These are phyloP conservation scores for Hyles vespertilio DNA, from an alignment of 1,140 invertebrate genomes.

Conservation along the genomic window DNA sequence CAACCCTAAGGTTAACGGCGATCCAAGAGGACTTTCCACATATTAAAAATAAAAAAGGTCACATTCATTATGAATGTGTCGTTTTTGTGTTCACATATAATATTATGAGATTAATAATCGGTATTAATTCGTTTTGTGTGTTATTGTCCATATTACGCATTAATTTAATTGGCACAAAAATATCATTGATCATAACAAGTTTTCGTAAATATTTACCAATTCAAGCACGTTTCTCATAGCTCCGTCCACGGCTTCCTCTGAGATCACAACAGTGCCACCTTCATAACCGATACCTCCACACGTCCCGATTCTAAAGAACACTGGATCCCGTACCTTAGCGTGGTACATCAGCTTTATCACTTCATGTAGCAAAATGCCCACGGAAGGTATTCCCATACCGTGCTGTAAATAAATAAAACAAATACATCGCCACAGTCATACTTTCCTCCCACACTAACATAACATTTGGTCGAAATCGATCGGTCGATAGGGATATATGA, in stretches of 20 bases:
- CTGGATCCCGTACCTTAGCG: slow-evolving; percentile 89
- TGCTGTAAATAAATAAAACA: slow-evolving; percentile 74
- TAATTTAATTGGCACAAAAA: no score
- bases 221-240: slow-evolving; percentile 83
- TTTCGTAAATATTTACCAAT: slow-evolving; percentile 54
- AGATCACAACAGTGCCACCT: slow-evolving; percentile 91
- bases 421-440: not conserved
- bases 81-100: no score
- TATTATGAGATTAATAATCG: no score
- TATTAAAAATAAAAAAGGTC: no score
- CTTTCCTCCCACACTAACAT: no score
- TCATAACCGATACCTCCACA: slow-evolving; percentile 94
- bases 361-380: slow-evolving; percentile 94
- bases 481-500: no score
- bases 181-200: not conserved
- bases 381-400: slow-evolving; percentile 95
- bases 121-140: no score
- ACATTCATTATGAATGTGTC: no score
- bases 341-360: slow-evolving; percentile 96
- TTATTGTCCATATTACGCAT: no score
- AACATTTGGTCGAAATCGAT: no score
- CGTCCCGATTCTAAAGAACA: slow-evolving; percentile 95
- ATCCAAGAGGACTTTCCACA: no score
- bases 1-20: no score
- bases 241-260: slow-evolving; percentile 91